Base-by-base conservation (phyloP, 1,140 invertebrate species). In the Camponotus vicinus region DNA sequence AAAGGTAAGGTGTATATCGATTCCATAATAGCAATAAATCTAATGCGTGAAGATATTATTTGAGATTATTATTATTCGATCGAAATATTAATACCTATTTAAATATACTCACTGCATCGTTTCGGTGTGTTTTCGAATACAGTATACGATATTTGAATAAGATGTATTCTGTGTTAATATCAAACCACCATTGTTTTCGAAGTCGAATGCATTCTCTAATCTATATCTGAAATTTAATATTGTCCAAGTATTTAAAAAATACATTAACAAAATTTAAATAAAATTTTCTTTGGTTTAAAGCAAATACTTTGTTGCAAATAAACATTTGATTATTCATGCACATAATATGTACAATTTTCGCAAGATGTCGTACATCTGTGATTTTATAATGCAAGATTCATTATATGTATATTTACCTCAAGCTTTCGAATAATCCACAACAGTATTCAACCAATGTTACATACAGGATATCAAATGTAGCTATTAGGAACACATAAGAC, bases 401-500 rank as follows among this genome's bases (percentile, higher is more conserved):
- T 27, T 27, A 27, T 27, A 27, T 27, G 1, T 27, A 27, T 27
- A 27, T 27, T 27, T 27, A 27, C 70, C 32, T 73, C 3, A 82
- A 13, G n/a, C 66, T 21, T 6, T 15, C 52, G 3, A 61, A 71
- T 11, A 59, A 71, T 37, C 79, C 79, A 37, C 67, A 71, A 18
- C 79, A 71, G 3, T 34, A 27, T 34, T 71, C 66, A 3, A 82
- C n/a, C 11, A 59, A 0, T n/a, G 37, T 82, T 9, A 82, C 2
- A 32, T 82, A 82, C 6, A 82, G 3, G n/a, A 70, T 49, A 27
- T 82, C 78, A 7, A 59, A 71, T 34, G 15, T 6, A 70, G n/a
- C 15, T n/a, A 45, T 3, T 15, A 70, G 34, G 15, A 45, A 1
- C 6, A 34, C 15, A 15, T 9, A 61, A n/a, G 9, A 21, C 7